Evolutionary conservation across 2,113 vertebrate genomes (phyloP), one percentile per base, ranked within the genome.

Genomic region (Microtus pennsylvanicus): DNA sequence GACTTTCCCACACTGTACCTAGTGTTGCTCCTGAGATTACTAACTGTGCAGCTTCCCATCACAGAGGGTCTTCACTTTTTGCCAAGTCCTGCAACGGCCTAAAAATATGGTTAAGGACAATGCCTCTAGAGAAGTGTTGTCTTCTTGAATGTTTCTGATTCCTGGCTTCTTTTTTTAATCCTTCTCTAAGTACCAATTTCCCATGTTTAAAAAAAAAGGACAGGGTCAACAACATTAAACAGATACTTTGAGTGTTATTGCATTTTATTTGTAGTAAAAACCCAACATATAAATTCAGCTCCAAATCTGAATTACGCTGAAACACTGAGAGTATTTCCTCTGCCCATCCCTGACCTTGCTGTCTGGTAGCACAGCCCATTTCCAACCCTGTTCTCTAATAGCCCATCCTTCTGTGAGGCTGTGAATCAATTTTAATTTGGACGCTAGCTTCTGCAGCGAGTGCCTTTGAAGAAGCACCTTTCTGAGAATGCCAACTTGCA

Each of bases 401-500:
- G 86, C 70, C 55, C 52, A n/a, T 8, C 70, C 61, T 85, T 97
- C 95, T 94, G 30, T 42, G 65, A 95, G 72, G 26, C 94, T 58
- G 96, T 77, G 82, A 97, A 97, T 17, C 22, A 96, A 96, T 12
- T 19, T 95, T 96, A 97, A 98, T 97, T 92, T 97, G 94, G 95
- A 89, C 81, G 61, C 92, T 94, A 81, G 81, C 91, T 93, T 97
- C 91, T 97, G 82, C 76, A 89, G 95, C 70, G 94, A 97, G 92
- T 94, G 80, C 93, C 94, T 97, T 97, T 97, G 94, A 97, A 97
- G 93, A 97, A 95, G 90, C 91, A 65, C n/a, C 87, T 97, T 89
- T 70, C 93, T 88, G 94, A 90, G 87, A 95, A 97, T 69, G 86
- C n/a, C 80, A 72, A 61, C 55, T 92, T 91, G 97, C 96, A 96